Conservation (phyloP, 1,140 invertebrate species). For the Lepeophtheirus salmonis region DNA sequence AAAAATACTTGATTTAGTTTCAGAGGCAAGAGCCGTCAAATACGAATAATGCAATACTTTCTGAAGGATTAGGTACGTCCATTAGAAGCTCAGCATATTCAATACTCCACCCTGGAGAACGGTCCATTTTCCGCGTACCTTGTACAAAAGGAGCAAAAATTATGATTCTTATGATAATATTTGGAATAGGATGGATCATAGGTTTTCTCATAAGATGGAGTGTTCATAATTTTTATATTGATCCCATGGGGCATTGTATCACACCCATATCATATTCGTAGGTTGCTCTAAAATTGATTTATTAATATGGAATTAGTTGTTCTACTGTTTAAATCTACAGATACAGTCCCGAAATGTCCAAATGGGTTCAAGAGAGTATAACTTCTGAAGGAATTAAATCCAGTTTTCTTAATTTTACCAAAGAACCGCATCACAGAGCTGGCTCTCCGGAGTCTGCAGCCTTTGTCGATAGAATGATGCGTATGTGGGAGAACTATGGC, state of each 20-base stretch:
- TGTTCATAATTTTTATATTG: neutral
- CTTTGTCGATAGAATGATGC: neutral
- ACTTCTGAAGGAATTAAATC: neutral
- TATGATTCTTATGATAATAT: neutral
- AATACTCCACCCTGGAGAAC: neutral
- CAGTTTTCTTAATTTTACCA: neutral
- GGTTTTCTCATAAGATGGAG: slow-evolving; percentile 9
- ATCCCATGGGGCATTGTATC: slow-evolving; percentile 10
- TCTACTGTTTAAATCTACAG: too few species aligned
- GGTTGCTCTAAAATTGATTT: too few species aligned
- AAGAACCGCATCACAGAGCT: neutral
- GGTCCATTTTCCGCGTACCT: neutral
- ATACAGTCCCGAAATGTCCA: neutral
- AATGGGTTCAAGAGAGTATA: neutral
- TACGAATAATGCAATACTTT: too few species aligned
- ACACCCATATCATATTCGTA: slow-evolving; percentile 8
- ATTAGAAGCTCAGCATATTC: too few species aligned
- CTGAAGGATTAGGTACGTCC: too few species aligned
- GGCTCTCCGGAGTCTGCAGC: neutral
- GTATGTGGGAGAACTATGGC: neutral
- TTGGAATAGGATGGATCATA: slow-evolving; percentile 4
- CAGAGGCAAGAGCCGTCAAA: neutral
- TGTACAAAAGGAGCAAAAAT: neutral
- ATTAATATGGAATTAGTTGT: too few species aligned
- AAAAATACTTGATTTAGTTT: neutral